Evolutionary conservation across 2,113 vertebrate genomes (phyloP).

Genomic region (Dipodomys stephensi): DNA sequence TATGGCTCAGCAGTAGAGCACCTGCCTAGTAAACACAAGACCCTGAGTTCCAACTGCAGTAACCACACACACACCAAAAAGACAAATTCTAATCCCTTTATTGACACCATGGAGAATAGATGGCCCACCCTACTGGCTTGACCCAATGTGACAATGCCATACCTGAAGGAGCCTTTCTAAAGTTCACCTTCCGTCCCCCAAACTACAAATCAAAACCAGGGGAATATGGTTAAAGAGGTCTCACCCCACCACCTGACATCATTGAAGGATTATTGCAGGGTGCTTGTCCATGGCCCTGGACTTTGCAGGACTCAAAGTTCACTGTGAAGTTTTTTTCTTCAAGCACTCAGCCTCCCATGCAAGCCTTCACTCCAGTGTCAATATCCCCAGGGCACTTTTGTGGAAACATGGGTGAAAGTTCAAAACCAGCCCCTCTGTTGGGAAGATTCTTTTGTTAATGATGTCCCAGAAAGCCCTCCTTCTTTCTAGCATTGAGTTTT

Average conservation of each 20-base stretch:
- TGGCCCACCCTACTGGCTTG: not conserved
- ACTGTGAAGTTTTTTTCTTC: not conserved
- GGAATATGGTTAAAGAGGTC: not conserved
- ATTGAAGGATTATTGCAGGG: not conserved
- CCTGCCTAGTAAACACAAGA: too few relatives aligned
- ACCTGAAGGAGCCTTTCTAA: conserved; percentile 37
- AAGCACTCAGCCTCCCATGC: not conserved
- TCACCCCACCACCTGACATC: not conserved
- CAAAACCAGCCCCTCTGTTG: not conserved
- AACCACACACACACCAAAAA: too few relatives aligned
- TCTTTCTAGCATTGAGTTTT: not conserved
- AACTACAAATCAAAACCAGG: conserved; percentile 22
- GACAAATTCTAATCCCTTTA: not conserved
- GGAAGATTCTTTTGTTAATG: not conserved
- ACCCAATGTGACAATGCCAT: not conserved
- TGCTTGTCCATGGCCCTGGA: not conserved
- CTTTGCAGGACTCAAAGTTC: not conserved
- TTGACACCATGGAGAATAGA: not conserved
- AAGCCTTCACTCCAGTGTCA: not conserved
- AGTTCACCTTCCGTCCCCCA: not conserved
- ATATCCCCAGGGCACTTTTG: not conserved
- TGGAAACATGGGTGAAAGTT: not conserved
- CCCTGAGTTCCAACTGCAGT: too few relatives aligned
- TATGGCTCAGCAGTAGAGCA: too few relatives aligned
- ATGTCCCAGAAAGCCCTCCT: conserved; percentile 1